phyloP scores from a whole-genome alignment of 1,140 invertebrate species.

The Drosophila murphyi region DNA sequence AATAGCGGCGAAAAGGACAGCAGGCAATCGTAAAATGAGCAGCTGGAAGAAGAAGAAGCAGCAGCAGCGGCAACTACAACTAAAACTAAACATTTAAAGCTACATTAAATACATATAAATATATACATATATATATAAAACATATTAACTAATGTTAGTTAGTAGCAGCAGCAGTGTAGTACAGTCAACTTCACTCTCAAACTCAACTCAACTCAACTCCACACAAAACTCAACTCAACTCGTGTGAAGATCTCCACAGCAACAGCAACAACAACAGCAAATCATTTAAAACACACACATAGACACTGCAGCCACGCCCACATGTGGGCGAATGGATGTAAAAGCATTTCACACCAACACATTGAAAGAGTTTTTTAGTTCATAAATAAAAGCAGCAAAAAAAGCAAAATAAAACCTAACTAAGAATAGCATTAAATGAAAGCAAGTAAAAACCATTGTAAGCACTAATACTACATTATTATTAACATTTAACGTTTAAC shows the following conservation, averaged over 20 bases:
- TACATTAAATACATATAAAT: constrained; percentile 11
- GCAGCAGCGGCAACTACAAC: constrained; percentile 26
- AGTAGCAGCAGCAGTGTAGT: constrained; percentile 52
- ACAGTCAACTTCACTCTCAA: constrained; percentile 78
- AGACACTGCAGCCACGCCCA: constrained; percentile 31
- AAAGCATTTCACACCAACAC: constrained; percentile 46
- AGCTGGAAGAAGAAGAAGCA: constrained; percentile 6
- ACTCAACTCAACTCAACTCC: constrained; percentile 35
- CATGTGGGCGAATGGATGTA: constrained; percentile 19
- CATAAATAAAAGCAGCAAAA: constrained; percentile 13
- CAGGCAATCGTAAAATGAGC: constrained; percentile 70
- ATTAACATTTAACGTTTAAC: constrained; percentile 58
- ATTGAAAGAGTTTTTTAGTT: constrained; percentile 52
- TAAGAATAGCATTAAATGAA: constrained; percentile 34
- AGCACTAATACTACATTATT: constrained; percentile 68
- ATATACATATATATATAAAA: constrained; percentile 31
- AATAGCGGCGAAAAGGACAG: constrained; percentile 65
- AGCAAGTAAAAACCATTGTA: constrained; percentile 44
- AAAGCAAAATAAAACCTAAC: neutral
- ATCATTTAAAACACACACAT: neutral
- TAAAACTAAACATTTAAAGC: constrained; percentile 47
- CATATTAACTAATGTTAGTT: constrained; percentile 63
- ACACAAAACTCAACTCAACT: constrained; percentile 53
- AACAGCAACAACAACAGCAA: constrained; percentile 35
- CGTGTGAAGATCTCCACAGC: constrained; percentile 76